phyloP scores from a whole-genome alignment of 2,113 vertebrate species.

The Todiramphus saurophagus region DNA sequence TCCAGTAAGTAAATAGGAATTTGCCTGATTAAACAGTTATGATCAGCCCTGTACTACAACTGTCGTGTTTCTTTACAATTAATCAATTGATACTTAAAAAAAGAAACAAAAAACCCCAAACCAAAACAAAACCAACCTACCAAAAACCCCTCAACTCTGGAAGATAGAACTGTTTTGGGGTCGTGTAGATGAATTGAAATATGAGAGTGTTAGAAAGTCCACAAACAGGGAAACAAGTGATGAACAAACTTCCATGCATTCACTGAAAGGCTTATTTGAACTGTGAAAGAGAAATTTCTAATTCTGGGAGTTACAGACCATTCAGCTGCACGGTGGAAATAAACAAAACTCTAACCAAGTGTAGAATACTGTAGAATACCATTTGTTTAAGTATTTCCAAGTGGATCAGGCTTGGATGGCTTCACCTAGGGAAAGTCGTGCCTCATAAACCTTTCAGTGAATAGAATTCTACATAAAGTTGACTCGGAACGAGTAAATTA shows the following conservation, averaged over 20 bases:
- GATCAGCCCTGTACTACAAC: background rate
- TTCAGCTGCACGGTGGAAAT: background rate
- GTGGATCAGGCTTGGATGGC: background rate
- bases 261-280: background rate
- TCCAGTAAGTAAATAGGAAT: background rate
- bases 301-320: background rate
- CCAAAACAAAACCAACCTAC: too few relatives aligned
- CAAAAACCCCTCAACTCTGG: too few relatives aligned
- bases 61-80: background rate
- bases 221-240: background rate
- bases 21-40: background rate
- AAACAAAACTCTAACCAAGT: background rate
- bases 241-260: background rate
- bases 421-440: background rate
- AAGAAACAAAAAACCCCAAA: too few relatives aligned
- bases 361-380: background rate
- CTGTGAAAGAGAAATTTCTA: background rate
- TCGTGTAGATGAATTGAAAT: background rate
- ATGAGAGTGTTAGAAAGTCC: background rate
- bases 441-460: background rate
- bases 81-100: background rate
- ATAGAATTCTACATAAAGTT: background rate
- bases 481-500: background rate
- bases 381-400: background rate
- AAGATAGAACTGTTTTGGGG: background rate